Evolutionary conservation across 2,113 vertebrate genomes (phyloP), one percentile per base, ranked within the genome.

Genomic region (Eulacestoma nigropectus): DNA sequence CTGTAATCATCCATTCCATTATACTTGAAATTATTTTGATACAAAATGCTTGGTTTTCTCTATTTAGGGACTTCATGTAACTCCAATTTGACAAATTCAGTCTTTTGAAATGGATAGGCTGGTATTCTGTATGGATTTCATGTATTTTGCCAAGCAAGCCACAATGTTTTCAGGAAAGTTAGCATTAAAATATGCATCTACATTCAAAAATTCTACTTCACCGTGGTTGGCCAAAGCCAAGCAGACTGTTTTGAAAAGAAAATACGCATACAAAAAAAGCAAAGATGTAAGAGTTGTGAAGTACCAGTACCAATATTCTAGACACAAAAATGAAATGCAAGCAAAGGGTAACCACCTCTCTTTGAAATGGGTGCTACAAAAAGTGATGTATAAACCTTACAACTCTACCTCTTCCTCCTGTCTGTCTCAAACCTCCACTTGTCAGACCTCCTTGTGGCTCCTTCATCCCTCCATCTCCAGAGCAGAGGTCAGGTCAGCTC

Each of bases 371-470:
- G 3, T 47, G 33, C 13, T 60, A 73, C 23, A 39, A 16, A 56
- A 59, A 92, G 16, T 37, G 18, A 33, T 16, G 4, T 16, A 16
- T 44, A 44, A 39, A 59, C 10, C 21, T 84, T 91, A 42, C 11
- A 46, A 7, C 12, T 74, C 46, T 9, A 56, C 3, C 7, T 77
- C 25, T 59, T 88, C 22, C 20, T 74, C 16, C 32, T 60, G 6
- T 59, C 76, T 35, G 5, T 69, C 35, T 30, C 4, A 4, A 88
- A 63, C 4, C 3, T 84, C 10, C 42, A 29, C 7, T 5, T 6
- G 0, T 50, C 16, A 46, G 47, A 44, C 6, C 10, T 49, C 1
- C 0, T 26, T 55, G 39, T 35, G 62, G 2, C 13, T 52, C 16
- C 27, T 83, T 55, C 37, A 47, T 27, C 18, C 30, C 27, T 50